Percentiles rank a stretch among this genome's conserved stretches.
phyloP scores from a whole-genome alignment of 2,113 vertebrate species.

The Oryzias curvinotus region DNA sequence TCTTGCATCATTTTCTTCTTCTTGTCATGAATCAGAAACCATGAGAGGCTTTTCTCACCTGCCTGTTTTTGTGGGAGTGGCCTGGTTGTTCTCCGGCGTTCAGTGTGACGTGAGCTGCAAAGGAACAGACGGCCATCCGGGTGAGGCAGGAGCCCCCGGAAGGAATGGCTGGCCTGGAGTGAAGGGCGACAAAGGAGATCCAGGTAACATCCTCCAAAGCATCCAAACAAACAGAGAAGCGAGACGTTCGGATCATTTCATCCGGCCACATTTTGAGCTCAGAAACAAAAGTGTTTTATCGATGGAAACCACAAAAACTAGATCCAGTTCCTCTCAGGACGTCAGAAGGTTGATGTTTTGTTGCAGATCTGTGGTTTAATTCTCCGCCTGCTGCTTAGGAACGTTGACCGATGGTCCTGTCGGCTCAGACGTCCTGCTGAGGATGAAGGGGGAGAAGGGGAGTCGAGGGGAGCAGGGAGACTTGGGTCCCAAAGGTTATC shows the following conservation, averaged over 20 bases:
- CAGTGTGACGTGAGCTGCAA: slow-evolving; percentile 41
- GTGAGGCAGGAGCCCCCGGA: slow-evolving; percentile 62
- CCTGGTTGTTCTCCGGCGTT: slow-evolving; percentile 26
- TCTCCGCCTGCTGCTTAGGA: slow-evolving; percentile 10
- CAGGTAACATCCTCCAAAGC: slow-evolving; percentile 71
- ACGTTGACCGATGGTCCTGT: rapidly evolving
- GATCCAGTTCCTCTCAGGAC: too few species aligned
- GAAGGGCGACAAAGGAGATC: slow-evolving; percentile 80
- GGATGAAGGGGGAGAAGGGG: slow-evolving; percentile 71
- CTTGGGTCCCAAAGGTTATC: slow-evolving; percentile 67
- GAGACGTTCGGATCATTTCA: neutral
- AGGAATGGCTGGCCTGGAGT: slow-evolving; percentile 77
- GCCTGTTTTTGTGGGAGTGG: slow-evolving; percentile 40
- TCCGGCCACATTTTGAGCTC: neutral
- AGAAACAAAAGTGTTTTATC: too few species aligned
- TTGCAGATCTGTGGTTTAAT: too few species aligned
- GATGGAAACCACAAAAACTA: too few species aligned
- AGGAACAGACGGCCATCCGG: slow-evolving; percentile 50
- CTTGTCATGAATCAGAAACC: neutral
- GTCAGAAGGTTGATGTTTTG: too few species aligned
- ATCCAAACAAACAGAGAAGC: neutral
- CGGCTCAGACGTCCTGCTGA: neutral
- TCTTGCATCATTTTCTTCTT: neutral
- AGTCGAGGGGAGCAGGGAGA: slow-evolving; percentile 64
- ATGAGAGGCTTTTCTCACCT: slow-evolving; percentile 42